These are phyloP conservation scores for Drepana arcuata DNA, from an alignment of 1,140 invertebrate genomes.

Conservation along the genomic window DNA sequence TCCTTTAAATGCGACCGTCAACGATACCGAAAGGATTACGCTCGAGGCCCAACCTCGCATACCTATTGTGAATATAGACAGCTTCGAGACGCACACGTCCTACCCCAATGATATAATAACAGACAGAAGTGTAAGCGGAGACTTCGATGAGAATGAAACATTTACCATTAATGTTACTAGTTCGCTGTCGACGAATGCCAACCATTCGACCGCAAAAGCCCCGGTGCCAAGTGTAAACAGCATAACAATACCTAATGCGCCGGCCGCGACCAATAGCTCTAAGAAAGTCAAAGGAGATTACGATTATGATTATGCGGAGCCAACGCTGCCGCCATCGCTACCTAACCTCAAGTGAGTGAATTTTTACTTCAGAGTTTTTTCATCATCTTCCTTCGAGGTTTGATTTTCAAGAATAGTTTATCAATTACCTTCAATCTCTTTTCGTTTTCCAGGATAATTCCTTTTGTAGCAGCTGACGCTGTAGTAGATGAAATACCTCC, in stretches of 20 bases:
- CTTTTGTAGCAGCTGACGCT: conserved; percentile 85
- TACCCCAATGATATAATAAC: conserved; percentile 56
- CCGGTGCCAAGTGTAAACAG: conserved; percentile 20
- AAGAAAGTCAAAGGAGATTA: conserved; percentile 71
- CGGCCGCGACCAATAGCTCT: conserved; percentile 38
- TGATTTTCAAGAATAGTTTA: conserved; percentile 1
- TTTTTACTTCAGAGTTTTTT: conserved; percentile 6
- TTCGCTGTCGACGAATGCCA: conserved; percentile 42
- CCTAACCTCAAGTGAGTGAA: conserved; percentile 77
- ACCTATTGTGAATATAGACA: conserved; percentile 27
- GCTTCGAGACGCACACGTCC: conserved; percentile 39
- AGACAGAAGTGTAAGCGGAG: conserved; percentile 32
- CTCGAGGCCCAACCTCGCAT: conserved; percentile 31
- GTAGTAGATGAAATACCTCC: conserved; percentile 64
- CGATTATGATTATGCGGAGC: conserved; percentile 80
- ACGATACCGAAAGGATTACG: conserved; percentile 32
- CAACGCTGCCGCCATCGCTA: conserved; percentile 80
- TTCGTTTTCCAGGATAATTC: conserved; percentile 79
- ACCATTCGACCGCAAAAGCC: conserved; percentile 17
- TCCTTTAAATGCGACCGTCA: conserved; percentile 29
- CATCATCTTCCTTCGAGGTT: conserved; percentile 3
- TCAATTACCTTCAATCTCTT: conserved; percentile 10
- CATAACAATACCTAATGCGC: conserved; percentile 26
- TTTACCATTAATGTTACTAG: conserved; percentile 60
- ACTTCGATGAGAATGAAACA: conserved; percentile 45